Conservation (phyloP, 2,888 invertebrate genomes). For the Habrosyne pyritoides region DNA sequence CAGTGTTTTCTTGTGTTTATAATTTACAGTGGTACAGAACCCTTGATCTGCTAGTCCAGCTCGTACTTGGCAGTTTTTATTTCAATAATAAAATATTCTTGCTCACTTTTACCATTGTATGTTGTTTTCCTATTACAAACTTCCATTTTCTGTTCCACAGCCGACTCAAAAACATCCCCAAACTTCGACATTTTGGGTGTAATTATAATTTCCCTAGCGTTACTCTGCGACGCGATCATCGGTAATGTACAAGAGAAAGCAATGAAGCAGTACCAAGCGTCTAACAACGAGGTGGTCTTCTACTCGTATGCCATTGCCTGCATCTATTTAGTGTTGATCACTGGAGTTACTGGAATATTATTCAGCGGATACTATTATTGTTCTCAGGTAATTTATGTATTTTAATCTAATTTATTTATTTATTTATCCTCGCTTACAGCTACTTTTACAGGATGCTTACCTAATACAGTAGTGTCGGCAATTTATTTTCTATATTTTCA, state of each 20-base stretch:
- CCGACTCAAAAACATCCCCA: constrained; percentile 89
- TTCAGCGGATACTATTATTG: constrained; percentile 90
- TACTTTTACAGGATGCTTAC: no score
- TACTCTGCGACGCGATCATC: constrained; percentile 97
- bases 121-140: not conserved
- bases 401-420: no score
- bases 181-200: constrained; percentile 89
- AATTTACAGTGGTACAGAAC: no score
- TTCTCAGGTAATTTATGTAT: constrained; percentile 82
- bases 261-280: constrained; percentile 92
- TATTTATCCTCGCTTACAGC: no score
- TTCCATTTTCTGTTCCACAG: constrained; percentile 69
- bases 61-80: no score
- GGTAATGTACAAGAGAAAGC: constrained; percentile 98
- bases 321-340: constrained; percentile 89
- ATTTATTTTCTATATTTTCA: no score
- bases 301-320: constrained; percentile 96
- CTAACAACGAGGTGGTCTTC: constrained; percentile 95
- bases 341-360: constrained; percentile 89
- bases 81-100: no score
- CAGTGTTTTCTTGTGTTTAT: no score
- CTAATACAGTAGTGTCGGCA: no score
- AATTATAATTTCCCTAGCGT: constrained; percentile 90
- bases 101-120: no score
- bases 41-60: no score